A percentile compares a stretch with the other conserved stretches of the same genome.
These are phyloP conservation scores for Perognathus longimembris DNA, from an alignment of 2,113 vertebrate species.

Conservation along the genomic window DNA sequence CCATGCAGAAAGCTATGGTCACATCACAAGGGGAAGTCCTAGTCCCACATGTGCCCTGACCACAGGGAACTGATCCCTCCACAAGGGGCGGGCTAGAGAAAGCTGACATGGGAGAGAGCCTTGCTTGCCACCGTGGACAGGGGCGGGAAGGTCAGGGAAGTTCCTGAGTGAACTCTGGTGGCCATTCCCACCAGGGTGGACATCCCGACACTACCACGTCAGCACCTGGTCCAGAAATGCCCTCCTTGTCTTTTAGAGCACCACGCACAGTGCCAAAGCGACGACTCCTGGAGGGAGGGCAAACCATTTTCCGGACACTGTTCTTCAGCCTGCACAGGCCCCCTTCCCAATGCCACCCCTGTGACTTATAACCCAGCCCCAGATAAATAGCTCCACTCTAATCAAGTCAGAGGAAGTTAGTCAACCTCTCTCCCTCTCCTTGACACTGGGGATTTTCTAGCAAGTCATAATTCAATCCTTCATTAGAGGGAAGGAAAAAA, in stretches of 20 bases:
- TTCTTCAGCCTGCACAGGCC: neutral
- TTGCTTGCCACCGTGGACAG: neutral
- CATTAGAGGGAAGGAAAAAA: constrained; percentile 70
- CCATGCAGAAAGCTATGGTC: constrained; percentile 11
- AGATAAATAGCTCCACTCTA: constrained; percentile 65
- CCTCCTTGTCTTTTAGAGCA: neutral
- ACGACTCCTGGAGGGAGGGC: neutral
- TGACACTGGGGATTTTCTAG: constrained; percentile 65
- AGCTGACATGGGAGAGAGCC: constrained; percentile 7
- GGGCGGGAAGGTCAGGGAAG: neutral
- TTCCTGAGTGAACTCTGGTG: neutral
- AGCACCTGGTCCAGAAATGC: neutral
- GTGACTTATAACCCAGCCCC: constrained; percentile 9
- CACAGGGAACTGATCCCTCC: neutral
- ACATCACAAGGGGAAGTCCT: neutral
- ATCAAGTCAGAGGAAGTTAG: constrained; percentile 56
- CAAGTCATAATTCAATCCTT: constrained; percentile 81
- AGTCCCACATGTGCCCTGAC: constrained; percentile 25
- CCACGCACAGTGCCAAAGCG: neutral
- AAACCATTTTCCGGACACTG: neutral
- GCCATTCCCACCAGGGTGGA: neutral
- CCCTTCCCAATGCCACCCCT: neutral
- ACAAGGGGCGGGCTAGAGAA: neutral
- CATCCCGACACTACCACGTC: no score
- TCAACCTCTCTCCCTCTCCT: constrained; percentile 53